Evolutionary conservation across 2,888 invertebrate species (phyloP), one percentile per base, ranked within the genome.

Genomic region (Cryptops parisi): DNA sequence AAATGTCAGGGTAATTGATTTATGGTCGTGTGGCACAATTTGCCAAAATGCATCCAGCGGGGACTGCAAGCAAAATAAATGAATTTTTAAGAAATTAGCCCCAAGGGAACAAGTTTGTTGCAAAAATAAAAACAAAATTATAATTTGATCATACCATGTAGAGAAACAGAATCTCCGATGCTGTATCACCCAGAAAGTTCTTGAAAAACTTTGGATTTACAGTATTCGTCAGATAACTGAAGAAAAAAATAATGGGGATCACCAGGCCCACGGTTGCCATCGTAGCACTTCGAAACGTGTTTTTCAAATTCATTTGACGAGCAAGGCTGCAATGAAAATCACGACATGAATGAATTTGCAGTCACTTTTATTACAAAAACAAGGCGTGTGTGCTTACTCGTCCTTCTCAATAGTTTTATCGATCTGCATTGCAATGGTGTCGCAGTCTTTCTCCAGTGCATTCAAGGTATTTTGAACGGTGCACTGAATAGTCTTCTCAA

Each of bases 381-480:
- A n/a, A n/a, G n/a, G n/a, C n/a, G 15, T 6, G 15, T 33, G 15
- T 9, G 15, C 33, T 33, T 15, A 33, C 33, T 33, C 33, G 15
- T 33, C 33, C 6, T 33, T 33, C 33, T 33, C 33, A 9, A 33
- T 9, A 33, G 33, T 67, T 15, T 66, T 59, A 33, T 69, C 65
- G 12, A 74, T 67, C n/a, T 70, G 62, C 21, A 64, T 55, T 2
- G 68, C 66, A 26, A 75, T 72, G 52, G 65, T 64, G 50, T 71
- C 69, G 61, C 74, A 74, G 64, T 76, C 76, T 47, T 65, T 65
- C 63, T 76, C 75, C 60, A 76, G 64, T 9, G 70, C 67, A 62
- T 76, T 75, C 46, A 76, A 65, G 1, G 76, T 73, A 59, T 72
- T 75, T 61, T 76, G 76, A 47, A 76, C 70, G 1, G 74, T 74